A percentile compares a stretch with the other conserved stretches of the same genome.
Evolutionary conservation across 37 sponge, comb jelly and placozoan species (phyloP).

Genomic region (Axinella damicornis): DNA sequence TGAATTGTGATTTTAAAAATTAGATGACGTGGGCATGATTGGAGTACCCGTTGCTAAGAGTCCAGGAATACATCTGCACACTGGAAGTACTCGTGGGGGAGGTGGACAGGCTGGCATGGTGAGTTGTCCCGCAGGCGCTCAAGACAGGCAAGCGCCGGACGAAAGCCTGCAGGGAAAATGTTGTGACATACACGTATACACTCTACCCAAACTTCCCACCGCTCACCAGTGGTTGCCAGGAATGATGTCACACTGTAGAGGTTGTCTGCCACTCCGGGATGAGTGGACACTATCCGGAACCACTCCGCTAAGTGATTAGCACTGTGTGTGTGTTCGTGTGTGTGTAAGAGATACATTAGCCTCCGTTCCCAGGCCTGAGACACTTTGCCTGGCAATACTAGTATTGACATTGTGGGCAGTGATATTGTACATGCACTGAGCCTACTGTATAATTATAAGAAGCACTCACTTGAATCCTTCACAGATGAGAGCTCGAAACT

Average conservation of each 20-base stretch:
- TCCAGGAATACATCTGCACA: constrained; percentile 34
- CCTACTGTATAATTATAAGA: not conserved
- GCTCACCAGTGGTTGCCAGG: constrained; percentile 51
- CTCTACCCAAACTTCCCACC: too few relatives aligned
- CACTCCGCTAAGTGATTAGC: constrained; percentile 56
- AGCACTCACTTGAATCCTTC: constrained; percentile 73
- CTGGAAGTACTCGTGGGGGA: constrained; percentile 40
- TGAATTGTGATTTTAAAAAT: too few relatives aligned
- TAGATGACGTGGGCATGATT: too few relatives aligned
- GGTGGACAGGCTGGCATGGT: constrained; percentile 28
- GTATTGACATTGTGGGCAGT: too few relatives aligned
- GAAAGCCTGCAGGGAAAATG: constrained; percentile 31
- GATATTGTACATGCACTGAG: too few relatives aligned
- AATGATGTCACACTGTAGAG: constrained; percentile 41
- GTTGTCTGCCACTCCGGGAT: constrained; percentile 48
- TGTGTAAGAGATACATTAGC: not conserved
- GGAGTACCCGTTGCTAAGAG: too few relatives aligned
- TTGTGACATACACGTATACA: too few relatives aligned
- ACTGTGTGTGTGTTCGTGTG: not conserved
- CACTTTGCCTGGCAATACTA: too few relatives aligned
- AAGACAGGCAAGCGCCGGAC: constrained; percentile 45
- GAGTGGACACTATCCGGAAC: constrained; percentile 52
- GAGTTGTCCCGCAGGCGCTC: constrained; percentile 56
- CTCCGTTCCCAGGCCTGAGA: too few relatives aligned
- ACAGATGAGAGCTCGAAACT: constrained; percentile 56